Conservation (phyloP, 2,797 vertebrate species). For the Otolemur crassicaudatus region DNA sequence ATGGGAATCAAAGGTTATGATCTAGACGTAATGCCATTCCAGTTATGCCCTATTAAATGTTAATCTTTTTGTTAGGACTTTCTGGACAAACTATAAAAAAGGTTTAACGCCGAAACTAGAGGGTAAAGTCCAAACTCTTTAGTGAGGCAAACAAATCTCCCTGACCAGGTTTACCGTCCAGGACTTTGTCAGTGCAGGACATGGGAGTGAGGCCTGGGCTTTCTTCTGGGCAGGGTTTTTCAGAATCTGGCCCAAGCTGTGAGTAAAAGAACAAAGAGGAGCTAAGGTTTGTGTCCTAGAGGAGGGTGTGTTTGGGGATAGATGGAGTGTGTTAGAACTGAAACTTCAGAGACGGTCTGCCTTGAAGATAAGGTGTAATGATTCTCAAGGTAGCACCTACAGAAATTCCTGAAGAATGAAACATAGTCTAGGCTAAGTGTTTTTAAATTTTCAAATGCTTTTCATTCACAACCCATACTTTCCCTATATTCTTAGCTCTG, state of each 20-base stretch:
- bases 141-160: background rate
- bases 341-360: background rate
- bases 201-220: background rate
- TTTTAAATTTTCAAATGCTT: background rate
- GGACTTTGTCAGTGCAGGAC: background rate
- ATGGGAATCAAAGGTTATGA: slow-evolving; percentile 43
- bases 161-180: background rate
- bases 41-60: slow-evolving; percentile 37
- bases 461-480: background rate
- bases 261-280: background rate
- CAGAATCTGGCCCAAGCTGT: background rate
- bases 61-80: slow-evolving; percentile 42
- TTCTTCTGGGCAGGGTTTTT: background rate
- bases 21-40: slow-evolving; percentile 35
- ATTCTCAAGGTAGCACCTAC: background rate
- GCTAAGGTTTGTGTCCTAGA: background rate
- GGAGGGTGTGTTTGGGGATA: background rate
- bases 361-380: background rate
- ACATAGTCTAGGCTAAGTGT: background rate
- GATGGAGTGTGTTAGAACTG: background rate
- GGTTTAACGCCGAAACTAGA: background rate
- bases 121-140: background rate
- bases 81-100: slow-evolving; percentile 32
- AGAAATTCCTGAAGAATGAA: background rate
- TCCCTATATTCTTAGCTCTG: background rate